Evolutionary conservation across 2,113 vertebrate species (phyloP).

Genomic region (Eptatretus burgeri): DNA sequence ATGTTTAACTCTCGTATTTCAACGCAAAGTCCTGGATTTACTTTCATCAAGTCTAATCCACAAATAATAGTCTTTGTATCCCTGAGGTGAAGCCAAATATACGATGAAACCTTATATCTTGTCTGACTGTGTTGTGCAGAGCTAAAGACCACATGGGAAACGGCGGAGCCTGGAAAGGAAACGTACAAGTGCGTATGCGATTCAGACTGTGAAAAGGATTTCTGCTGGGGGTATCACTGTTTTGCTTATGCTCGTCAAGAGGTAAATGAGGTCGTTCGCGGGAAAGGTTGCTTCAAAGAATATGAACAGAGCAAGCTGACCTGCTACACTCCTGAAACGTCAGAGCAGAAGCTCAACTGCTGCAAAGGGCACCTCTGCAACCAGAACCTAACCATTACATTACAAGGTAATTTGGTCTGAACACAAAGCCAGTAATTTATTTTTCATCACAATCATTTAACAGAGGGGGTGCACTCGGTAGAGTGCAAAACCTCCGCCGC

Average conservation of each 20-base stretch:
- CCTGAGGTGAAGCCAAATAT: no score
- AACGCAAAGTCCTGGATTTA: no score
- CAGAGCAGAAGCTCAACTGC: conserved; percentile 71
- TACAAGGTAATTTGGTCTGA: background rate
- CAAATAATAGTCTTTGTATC: no score
- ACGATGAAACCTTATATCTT: no score
- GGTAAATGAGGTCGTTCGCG: conserved; percentile 33
- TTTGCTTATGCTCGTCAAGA: conserved; percentile 59
- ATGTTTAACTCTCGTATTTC: no score
- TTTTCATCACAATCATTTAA: background rate
- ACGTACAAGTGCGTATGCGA: conserved; percentile 66
- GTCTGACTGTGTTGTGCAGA: no score
- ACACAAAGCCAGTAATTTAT: background rate
- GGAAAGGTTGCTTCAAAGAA: conserved; percentile 85
- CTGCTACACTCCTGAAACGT: conserved; percentile 65
- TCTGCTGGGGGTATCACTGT: conserved; percentile 62
- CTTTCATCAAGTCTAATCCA: no score
- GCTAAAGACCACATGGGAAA: background rate
- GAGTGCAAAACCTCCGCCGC: no score
- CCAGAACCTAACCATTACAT: conserved; percentile 34
- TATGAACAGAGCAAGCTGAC: conserved; percentile 79
- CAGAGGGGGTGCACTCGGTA: background rate
- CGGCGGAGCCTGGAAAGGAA: background rate
- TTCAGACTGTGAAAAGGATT: conserved; percentile 39
- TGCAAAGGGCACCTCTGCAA: conserved; percentile 79